Percentiles rank a stretch among this genome's conserved stretches.
Conservation (phyloP, 2,888 invertebrate genomes). For the Slavum lentiscoides region DNA sequence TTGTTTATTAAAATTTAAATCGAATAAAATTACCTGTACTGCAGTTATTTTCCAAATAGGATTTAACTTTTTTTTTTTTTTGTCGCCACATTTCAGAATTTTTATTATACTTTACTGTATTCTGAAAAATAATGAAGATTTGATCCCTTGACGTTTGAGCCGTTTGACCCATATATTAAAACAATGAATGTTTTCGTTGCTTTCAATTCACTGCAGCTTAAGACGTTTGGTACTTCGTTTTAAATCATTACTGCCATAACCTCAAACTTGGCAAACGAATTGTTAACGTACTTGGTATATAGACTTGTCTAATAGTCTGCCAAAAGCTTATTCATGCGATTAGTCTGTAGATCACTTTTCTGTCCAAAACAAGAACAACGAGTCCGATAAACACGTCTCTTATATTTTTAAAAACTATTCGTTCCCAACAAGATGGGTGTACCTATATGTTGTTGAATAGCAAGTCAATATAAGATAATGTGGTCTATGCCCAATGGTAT, state of each 20-base stretch:
- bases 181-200: background rate
- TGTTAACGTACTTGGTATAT: background rate
- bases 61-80: no score
- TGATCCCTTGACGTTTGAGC: no score
- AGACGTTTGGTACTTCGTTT: background rate
- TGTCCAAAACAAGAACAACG: slow-evolving; percentile 11
- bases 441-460: background rate
- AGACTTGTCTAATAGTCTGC: slow-evolving; percentile 15
- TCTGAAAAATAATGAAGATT: no score
- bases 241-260: slow-evolving; percentile 11
- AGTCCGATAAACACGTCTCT: background rate
- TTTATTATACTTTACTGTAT: no score
- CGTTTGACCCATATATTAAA: background rate
- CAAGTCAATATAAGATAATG: background rate
- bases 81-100: no score
- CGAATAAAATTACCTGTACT: no score
- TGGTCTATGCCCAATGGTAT: no score
- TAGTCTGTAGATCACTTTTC: slow-evolving; percentile 26
- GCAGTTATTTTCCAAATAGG: no score
- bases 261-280: slow-evolving; percentile 19
- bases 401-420: slow-evolving; percentile 10
- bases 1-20: no score
- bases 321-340: slow-evolving; percentile 35
- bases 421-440: background rate
- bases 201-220: background rate